Conservation (phyloP, 2,888 invertebrate species). For the Elysia crispata region DNA sequence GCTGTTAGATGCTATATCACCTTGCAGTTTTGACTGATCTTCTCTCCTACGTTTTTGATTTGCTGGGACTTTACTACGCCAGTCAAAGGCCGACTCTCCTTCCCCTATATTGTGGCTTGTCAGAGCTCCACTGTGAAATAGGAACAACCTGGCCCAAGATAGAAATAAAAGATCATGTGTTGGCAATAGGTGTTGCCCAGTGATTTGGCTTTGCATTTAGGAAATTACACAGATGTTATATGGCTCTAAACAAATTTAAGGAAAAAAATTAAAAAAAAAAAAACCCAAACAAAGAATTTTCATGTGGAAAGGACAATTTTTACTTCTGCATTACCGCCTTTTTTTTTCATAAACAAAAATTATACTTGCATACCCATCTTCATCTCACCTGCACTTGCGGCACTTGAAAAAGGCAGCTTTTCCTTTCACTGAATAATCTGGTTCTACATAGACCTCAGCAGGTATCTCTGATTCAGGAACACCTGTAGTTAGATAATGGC, state of each 20-base stretch:
- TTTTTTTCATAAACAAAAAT: background rate
- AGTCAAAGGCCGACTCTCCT: conserved; percentile 75
- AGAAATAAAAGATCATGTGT: no score
- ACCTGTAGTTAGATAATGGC: conserved; percentile 4
- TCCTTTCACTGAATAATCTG: conserved; percentile 39
- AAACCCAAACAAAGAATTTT: no score
- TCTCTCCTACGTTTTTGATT: conserved; percentile 36
- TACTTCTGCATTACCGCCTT: background rate
- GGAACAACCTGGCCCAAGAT: conserved; percentile 84
- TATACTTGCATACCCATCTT: background rate
- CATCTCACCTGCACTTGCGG: conserved; percentile 65
- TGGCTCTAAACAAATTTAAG: no score
- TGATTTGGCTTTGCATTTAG: no score
- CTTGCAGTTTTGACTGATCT: no score
- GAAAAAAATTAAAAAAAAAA: no score
- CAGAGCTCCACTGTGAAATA: conserved; percentile 89
- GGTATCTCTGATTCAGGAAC: conserved; percentile 32
- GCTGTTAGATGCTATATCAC: background rate
- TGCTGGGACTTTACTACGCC: conserved; percentile 63
- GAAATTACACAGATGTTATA: no score
- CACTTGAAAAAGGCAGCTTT: conserved; percentile 62
- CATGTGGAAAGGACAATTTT: background rate
- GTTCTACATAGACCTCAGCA: conserved; percentile 39
- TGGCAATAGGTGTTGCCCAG: no score
- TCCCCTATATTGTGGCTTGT: conserved; percentile 84